phyloP scores from a whole-genome alignment of 1,140 invertebrate genomes.

The Neodiprion lecontei region DNA sequence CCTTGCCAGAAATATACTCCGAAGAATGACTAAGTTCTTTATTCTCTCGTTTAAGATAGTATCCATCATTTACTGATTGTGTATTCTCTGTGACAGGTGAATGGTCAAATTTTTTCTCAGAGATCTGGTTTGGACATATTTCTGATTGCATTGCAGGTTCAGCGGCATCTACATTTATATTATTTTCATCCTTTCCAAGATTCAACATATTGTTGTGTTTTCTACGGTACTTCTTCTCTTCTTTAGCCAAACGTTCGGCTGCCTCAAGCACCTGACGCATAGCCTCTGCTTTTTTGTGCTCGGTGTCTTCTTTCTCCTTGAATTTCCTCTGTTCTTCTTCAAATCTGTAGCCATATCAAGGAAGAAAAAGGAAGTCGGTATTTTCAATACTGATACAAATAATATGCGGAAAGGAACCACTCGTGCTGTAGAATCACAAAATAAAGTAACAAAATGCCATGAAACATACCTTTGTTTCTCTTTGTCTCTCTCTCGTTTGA shows the following conservation, averaged over 20 bases:
- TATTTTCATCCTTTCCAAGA: conserved; percentile 65
- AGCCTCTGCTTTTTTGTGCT: conserved; percentile 43
- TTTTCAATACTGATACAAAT: background rate
- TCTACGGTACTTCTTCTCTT: conserved; percentile 68
- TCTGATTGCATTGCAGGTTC: conserved; percentile 5
- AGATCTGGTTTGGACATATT: background rate
- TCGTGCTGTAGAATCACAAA: background rate
- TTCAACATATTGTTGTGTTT: conserved; percentile 65
- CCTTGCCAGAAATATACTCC: too few species aligned
- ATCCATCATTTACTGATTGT: conserved; percentile 14
- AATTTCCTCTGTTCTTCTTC: conserved; percentile 55
- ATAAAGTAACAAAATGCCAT: background rate
- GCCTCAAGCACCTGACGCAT: conserved; percentile 61
- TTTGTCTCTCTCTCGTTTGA: conserved; percentile 70
- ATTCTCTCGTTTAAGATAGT: conserved; percentile 14
- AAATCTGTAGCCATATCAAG: conserved; percentile 36
- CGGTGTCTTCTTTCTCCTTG: conserved; percentile 55
- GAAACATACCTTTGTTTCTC: conserved; percentile 63
- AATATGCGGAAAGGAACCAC: too few species aligned
- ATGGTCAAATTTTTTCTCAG: conserved; percentile 19
- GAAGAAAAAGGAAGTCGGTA: conserved; percentile 2
- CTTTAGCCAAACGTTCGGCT: conserved; percentile 64
- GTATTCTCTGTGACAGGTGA: conserved; percentile 19
- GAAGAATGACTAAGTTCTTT: background rate
- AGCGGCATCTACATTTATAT: conserved; percentile 37